Conservation (phyloP, 2,797 vertebrate species). For the Enteromius paludinosus region DNA sequence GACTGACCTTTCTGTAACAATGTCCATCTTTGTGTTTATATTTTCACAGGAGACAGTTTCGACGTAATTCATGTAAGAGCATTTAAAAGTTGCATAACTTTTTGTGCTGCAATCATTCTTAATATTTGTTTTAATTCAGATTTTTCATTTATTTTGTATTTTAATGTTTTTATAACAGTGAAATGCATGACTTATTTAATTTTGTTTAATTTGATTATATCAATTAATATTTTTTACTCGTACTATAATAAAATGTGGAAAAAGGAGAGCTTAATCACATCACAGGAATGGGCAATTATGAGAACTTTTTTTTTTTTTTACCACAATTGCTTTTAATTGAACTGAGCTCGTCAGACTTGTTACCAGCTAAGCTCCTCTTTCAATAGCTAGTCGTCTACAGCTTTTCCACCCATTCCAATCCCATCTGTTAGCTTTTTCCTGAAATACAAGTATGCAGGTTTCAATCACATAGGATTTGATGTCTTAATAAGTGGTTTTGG, state of each 20-base stretch:
- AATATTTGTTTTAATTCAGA: background rate
- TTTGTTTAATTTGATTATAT: background rate
- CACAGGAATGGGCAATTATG: background rate
- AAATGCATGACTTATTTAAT: background rate
- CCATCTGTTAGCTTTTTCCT: background rate
- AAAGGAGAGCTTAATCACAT: background rate
- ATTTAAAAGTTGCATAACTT: background rate
- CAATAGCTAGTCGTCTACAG: background rate
- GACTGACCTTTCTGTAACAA: background rate
- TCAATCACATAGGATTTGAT: background rate
- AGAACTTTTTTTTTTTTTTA: background rate
- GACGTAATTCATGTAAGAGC: background rate
- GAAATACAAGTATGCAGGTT: background rate
- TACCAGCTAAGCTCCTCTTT: constrained; percentile 5
- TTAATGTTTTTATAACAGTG: background rate
- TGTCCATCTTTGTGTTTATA: background rate
- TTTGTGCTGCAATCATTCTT: background rate
- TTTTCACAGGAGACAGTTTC: background rate
- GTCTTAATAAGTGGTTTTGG: background rate
- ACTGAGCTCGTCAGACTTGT: constrained; percentile 5
- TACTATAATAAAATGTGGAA: background rate
- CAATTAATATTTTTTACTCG: background rate
- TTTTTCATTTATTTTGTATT: background rate
- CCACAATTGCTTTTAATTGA: background rate
- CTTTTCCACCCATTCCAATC: background rate